Evolutionary conservation across 2,888 invertebrate species (phyloP), one percentile per base, ranked within the genome.

Genomic region (Nomada ferruginata): DNA sequence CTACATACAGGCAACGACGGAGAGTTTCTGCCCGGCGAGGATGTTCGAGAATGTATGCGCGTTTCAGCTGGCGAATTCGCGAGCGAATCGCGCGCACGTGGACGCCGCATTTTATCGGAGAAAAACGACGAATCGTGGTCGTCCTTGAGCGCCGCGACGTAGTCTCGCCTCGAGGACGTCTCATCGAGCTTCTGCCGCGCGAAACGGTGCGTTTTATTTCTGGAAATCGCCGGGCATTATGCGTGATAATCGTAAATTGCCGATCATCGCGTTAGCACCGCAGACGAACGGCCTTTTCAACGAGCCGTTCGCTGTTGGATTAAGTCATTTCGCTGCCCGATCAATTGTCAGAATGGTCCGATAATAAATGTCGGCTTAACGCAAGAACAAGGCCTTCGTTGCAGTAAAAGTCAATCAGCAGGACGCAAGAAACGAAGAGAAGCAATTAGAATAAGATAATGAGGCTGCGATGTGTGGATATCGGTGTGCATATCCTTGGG

Each of bases 71-170:
- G 36, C 71, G 50, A 79, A 79, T 79, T 79, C 50, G 57, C 66
- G 61, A 55, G 53, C n/a, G 69, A 13, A 15, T 15, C 36, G 44
- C 55, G 55, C 60, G 79, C 78, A 79, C 79, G 70, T 78, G 79
- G 78, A 53, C 59, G n/a, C 47, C 47, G 74, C n/a, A 60, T 68
- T 68, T 72, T 68, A 61, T 60, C 61, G 71, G 36, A 26, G 29
- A 52, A 15, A 29, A 63, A 23, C 70, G 47, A 71, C 55, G 75
- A 57, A 65, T 60, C 83, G 74, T 57, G 68, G 83, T 69, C 64
- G 83, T 83, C 83, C 83, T 83, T 83, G 83, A 61, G 59, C 69
- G 29, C 44, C 50, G 61, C 73, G 69, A 10, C 63, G 57, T 36
- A 53, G 66, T 57, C 55, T 61, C 70, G 57, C 42, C 60, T 63